Base-by-base conservation (phyloP, 2,113 vertebrate genomes). In the Aptenodytes patagonicus region DNA sequence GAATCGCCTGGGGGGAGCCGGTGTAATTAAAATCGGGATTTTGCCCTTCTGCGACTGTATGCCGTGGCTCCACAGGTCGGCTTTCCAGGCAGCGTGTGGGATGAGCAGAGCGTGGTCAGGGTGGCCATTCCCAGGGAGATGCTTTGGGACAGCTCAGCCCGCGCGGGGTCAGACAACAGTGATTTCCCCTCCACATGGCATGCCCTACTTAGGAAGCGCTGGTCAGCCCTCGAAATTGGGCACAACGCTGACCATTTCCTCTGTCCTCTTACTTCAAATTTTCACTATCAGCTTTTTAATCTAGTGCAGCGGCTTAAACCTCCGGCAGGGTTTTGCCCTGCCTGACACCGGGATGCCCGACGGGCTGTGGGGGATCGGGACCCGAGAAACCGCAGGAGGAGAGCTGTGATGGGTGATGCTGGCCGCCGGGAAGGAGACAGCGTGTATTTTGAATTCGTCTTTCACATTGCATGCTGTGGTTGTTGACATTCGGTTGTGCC, bases 181-280 rank as follows among this genome's bases (percentile, higher is more conserved):
- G 87, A 79, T 94, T 93, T 81, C 61, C 62, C 55, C 36, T 61
- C 70, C 17, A 1, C 28, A 3, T 5, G 19, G 0, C 4, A 18
- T 79, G 95, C 94, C 95, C 95, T 90, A 94, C 83, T 94, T 97
- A 34, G 88, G 52, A 73, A 87, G 65, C 69, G 6, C 69, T 29
- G 80, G 47, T 90, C 83, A 81, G 55, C 76, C 86, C 91, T 49
- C 9, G 13, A 77, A 90, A 19, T 34, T 28, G 55, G 87, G 84
- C 73, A 85, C 66, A 15, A 7, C 3, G 6, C 51, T 94, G 91
- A 60, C 84, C 89, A n/a, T 97, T 96, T 97, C 89, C 94, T 94
- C 83, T 24, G 52, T 51, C 68, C 64, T 87, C 76, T 62, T 20
- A 14, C 38, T 76, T 36, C 38, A 22, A 3, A 8, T 38, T 38